Base-by-base conservation (phyloP, 1,140 invertebrate genomes). In the Drosophila ohnishii region DNA sequence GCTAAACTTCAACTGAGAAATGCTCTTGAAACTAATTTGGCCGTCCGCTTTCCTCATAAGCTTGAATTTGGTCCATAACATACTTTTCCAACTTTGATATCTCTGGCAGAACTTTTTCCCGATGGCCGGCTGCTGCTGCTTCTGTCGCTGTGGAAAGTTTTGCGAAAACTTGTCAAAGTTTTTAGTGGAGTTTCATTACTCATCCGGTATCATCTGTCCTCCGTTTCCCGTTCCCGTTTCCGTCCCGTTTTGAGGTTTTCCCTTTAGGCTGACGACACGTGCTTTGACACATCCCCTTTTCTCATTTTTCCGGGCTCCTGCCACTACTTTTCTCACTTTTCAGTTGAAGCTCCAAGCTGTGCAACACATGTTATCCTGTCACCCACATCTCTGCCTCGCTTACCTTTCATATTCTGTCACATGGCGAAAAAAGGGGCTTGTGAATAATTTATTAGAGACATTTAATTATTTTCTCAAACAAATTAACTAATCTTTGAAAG, bases 111-210 rank as follows among this genome's bases (percentile, higher is more conserved):
- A 58, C 39, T 66, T 75, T 75, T 40, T 65, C 34, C 30, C 22
- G 19, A 61, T 75, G 47, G 22, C 37, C 10, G 22, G 14, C 28
- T 34, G 34, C 42, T 40, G 32, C 39, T 40, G 37, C 50, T 25
- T 16, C 35, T 39, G 32, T 34, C 30, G 39, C 51, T 56, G 40
- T 53, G 51, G 32, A 75, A 75, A 75, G 53, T 75, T 75, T 72
- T 53, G 39, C 25, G 25, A 55, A 73, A 73, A 75, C 61, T 75
- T 76, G 72, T 75, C 62, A 67, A 76, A 76, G 73, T 76, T 76
- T 73, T 76, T 75, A 75, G 72, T 76, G 73, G 73, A 76, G 72
- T 76, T 75, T 75, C 73, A 76, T 76, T 75, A 76, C 73, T 76
- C 62, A 75, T 76, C 62, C 73, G 69, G 69, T 59, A 72, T 72